phyloP scores from a whole-genome alignment of 2,888 invertebrate species.

The Phengaris arion region DNA sequence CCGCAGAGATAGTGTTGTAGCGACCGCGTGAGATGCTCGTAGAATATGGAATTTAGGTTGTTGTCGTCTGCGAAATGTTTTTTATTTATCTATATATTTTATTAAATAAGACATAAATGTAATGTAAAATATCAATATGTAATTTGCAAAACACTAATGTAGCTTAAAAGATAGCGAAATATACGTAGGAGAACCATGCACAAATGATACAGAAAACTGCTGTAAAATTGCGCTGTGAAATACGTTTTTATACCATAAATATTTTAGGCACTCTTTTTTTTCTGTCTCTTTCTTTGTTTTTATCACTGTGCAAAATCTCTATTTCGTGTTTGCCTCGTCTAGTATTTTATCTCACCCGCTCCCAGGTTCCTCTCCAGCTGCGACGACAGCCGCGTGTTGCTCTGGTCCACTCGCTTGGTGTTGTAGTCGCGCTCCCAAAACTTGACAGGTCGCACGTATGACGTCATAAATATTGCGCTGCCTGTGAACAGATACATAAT shows the following conservation, averaged over 20 bases:
- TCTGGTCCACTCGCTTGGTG: conserved; percentile 97
- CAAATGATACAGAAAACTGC: too few relatives aligned
- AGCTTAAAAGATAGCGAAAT: too few relatives aligned
- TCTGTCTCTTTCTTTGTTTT: too few relatives aligned
- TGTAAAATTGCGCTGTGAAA: too few relatives aligned
- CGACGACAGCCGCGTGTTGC: conserved; percentile 95
- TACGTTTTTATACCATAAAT: too few relatives aligned
- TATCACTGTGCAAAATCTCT: neutral
- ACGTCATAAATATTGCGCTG: conserved; percentile 98
- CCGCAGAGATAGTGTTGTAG: conserved; percentile 97
- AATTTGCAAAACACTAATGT: too few relatives aligned
- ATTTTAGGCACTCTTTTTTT: too few relatives aligned
- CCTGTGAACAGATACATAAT: conserved; percentile 75
- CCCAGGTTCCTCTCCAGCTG: conserved; percentile 96
- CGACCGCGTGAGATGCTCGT: conserved; percentile 97
- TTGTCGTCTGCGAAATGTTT: conserved; percentile 88
- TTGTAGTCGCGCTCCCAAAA: conserved; percentile 99
- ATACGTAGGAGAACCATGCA: too few relatives aligned
- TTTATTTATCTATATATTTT: neutral
- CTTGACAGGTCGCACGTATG: conserved; percentile 99
- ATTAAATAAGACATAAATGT: too few relatives aligned
- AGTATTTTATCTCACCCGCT: conserved; percentile 55
- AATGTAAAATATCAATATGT: too few relatives aligned
- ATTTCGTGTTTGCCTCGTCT: neutral
- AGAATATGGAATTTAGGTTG: conserved; percentile 99